Evolutionary conservation across 2,888 invertebrate species (phyloP).

Genomic region (Drosophila robusta): DNA sequence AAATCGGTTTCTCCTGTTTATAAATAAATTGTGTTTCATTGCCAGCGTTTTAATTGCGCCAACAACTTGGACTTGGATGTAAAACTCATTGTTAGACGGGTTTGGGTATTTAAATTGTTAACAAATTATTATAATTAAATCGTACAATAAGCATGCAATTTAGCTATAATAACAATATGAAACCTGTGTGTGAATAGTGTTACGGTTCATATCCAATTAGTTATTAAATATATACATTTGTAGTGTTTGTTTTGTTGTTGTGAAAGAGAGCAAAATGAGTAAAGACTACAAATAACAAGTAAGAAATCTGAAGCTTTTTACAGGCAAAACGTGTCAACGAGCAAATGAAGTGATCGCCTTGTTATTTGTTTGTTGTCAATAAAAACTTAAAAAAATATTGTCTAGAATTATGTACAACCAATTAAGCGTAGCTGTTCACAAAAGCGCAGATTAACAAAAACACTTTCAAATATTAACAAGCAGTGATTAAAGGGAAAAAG

Average conservation of each 20-base stretch:
- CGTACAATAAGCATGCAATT: conserved; percentile 51
- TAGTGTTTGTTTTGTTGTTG: conserved; percentile 25
- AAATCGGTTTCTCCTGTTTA: conserved; percentile 10
- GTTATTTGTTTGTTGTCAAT: conserved; percentile 12
- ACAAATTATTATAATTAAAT: conserved; percentile 12
- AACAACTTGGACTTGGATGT: conserved; percentile 6
- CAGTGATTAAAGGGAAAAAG: conserved; percentile 17
- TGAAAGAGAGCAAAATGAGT: conserved; percentile 34
- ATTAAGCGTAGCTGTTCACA: conserved; percentile 55
- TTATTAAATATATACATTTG: conserved; percentile 14
- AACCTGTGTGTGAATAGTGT: conserved; percentile 1
- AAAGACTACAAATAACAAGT: conserved; percentile 16
- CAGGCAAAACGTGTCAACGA: conserved; percentile 43
- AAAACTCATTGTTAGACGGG: conserved; percentile 25
- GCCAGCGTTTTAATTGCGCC: conserved; percentile 7
- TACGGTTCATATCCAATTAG: conserved; percentile 15
- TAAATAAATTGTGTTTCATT: conserved; percentile 10
- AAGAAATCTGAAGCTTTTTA: conserved; percentile 28
- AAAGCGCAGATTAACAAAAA: conserved; percentile 41
- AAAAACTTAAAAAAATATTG: conserved; percentile 11
- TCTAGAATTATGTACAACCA: conserved; percentile 31
- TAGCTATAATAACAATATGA: conserved; percentile 25
- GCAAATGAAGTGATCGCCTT: conserved; percentile 67
- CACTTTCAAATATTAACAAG: conserved; percentile 25
- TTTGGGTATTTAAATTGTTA: conserved; percentile 5